Base-by-base conservation (phyloP, 2,797 vertebrate genomes). In the Sorex maritimensis region DNA sequence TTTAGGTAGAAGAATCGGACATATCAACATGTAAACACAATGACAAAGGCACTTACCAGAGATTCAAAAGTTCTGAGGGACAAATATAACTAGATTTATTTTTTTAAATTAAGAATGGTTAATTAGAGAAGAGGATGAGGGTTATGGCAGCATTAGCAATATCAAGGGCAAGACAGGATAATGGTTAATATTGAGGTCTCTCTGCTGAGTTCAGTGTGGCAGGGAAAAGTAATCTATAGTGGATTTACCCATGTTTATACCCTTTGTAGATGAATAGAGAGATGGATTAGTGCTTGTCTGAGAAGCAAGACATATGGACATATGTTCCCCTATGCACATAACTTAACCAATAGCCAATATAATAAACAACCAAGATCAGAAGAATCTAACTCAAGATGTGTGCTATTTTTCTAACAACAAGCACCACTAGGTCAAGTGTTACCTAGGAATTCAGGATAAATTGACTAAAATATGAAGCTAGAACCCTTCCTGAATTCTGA, bases 391-490 rank as follows among this genome's bases (percentile, higher is more conserved):
- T 86, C 12, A 0, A 38, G 14, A 91, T 28, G 3, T 10, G 67
- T 86, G 61, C 23, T 79, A 30, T 61, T 88, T 71, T 58, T 88
- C 90, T 71, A 91, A 52, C 81, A 87, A 78, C 44, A 28, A 90
- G 44, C 5, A 49, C 68, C 79, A 91, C 15, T n/a, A 74, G 52
- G 34, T 61, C 38, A 86, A 86, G n/a, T 55, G 9, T 41, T 58
- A 86, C 58, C 88, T 1, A 82, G 21, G 41, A 90, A 67, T 83
- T 2, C 6, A 93, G 74, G 1, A 5, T 55, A 46, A 89, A 38
- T 28, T 5, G 13, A 83, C 30, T 81, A 75, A 28, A n/a, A 89
- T n/a, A 68, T 9, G 19, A 89, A 74, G 46, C 46, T 68, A 88
- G 24, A 94, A 77, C 65, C n/a, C 19, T 90, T 81, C 80, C 13